Conservation (phyloP, 1,140 invertebrate species). For the Diorhabda elongata region DNA sequence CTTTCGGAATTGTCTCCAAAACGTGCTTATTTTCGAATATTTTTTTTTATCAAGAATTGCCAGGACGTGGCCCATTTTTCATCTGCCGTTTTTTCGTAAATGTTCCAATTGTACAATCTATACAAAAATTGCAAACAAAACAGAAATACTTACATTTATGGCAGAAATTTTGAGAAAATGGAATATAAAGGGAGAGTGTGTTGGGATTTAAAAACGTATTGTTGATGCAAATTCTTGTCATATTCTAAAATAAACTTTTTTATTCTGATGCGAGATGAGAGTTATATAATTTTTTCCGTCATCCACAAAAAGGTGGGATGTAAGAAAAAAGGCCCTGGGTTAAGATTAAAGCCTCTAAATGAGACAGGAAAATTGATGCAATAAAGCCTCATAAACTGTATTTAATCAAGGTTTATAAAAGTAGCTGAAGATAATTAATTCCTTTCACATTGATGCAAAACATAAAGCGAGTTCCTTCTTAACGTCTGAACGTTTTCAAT, state of each 20-base stretch:
- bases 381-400: conserved; percentile 17
- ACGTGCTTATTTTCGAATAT: too few relatives aligned
- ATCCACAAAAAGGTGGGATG: conserved; percentile 17
- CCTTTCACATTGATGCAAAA: conserved; percentile 24
- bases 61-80: too few relatives aligned
- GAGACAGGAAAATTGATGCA: conserved; percentile 27
- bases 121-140: not conserved
- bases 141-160: conserved; percentile 6
- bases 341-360: not conserved
- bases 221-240: conserved; percentile 8
- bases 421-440: conserved; percentile 17
- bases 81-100: too few relatives aligned
- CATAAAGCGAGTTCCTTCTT: conserved; percentile 25
- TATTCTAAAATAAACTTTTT: conserved; percentile 19
- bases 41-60: too few relatives aligned
- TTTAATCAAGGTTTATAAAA: conserved; percentile 15
- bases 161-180: conserved; percentile 9
- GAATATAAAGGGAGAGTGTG: conserved; percentile 37
- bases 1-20: too few relatives aligned
- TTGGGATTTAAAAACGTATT: conserved; percentile 31
- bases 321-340: conserved; percentile 16
- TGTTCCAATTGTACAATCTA: too few relatives aligned
- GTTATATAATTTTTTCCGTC: conserved; percentile 25
- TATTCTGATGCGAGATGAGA: conserved; percentile 22
- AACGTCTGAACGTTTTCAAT: conserved; percentile 25